Evolutionary conservation across 2,888 invertebrate genomes (phyloP), one percentile per base, ranked within the genome.

Genomic region (Temnothorax ravouxi): DNA sequence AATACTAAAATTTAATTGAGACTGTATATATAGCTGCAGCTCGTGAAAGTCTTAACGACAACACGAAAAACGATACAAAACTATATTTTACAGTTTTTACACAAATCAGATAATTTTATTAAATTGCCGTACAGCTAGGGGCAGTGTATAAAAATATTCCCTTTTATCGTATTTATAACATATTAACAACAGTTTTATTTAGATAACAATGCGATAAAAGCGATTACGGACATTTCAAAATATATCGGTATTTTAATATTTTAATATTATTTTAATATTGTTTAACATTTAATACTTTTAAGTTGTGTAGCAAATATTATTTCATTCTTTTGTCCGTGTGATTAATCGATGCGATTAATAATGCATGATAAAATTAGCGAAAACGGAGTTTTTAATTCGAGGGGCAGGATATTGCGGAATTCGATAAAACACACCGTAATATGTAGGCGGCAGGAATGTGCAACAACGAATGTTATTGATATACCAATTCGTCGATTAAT

Each of bases 401-500:
- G 25, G 9, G 34, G 15, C 1, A 18, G 34, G 18, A 59, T 79
- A 56, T 69, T 72, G 59, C 25, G 71, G 13, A 79, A 79, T 79
- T 61, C 47, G 59, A 59, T 79, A 59, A 72, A 79, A 79, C 21
- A 15, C 13, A 1, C 21, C 34, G 18, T 71, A 25, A 25, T 25
- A 29, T 21, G 72, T 44, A 44, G 47, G n/a, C 41, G 41, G 38
- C 44, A 44, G 47, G 47, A 80, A 72, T 72, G 47, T 18, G 25
- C 18, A 80, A 72, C 38, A 59, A 56, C n/a, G 47, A 74, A 8
- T 80, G 38, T 80, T 80, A 80, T 72, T 56, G 79, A 71, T 79
- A 71, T 79, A 79, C 38, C 50, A 72, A 79, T 79, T 47, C 47
- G 71, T 59, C 74, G 72, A 80, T 80, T 72, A 80, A 74, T 72